Evolutionary conservation across 2,888 invertebrate genomes (phyloP), one percentile per base, ranked within the genome.

Genomic region (Cephus nigrinus): DNA sequence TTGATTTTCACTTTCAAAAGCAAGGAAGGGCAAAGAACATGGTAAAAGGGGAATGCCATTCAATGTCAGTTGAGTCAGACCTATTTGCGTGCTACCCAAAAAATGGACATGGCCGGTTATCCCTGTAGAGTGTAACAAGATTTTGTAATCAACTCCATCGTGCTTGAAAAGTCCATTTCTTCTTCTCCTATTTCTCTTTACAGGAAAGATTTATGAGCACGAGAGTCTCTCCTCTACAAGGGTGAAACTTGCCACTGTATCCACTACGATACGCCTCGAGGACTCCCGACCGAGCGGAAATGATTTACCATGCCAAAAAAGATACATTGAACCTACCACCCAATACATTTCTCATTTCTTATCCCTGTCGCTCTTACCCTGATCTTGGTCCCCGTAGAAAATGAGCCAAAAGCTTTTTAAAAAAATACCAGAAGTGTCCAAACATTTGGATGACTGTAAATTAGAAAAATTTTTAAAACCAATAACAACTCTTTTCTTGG

Each of bases 231-330:
- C 40, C 15, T 40, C 15, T 15, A 40, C 40, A 15, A 40, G 40
- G 40, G 40, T 40, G 40, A 15, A 40, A 40, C 40, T 40, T 40
- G 82, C 83, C 84, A 82, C 82, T 78, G 84, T 79, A 40, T 15
- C 40, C 15, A 40, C 15, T 40, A 80, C 78, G 83, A 86, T 83
- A 87, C 82, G 82, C 80, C 82, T 82, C 80, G 82, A 76, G 82
- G 76, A 85, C 82, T 80, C 84, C 83, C 84, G 84, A 84, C 86
- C 81, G 83, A 84, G 86, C 86, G 86, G 84, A 87, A 86, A 40
- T 40, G 15, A 15, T 40, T 40, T 40, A 40, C 15, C 40, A 15
- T 5, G 40, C 40, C 40, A 15, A 40, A 40, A 40, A 40, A 40
- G 40, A 40, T 40, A 15, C 40, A 40, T 40, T 5, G 40, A 15